Percentiles rank a stretch among this genome's conserved stretches.
Evolutionary conservation across 2,888 invertebrate species (phyloP).

Genomic region (Xestoiulus laeticollis): DNA sequence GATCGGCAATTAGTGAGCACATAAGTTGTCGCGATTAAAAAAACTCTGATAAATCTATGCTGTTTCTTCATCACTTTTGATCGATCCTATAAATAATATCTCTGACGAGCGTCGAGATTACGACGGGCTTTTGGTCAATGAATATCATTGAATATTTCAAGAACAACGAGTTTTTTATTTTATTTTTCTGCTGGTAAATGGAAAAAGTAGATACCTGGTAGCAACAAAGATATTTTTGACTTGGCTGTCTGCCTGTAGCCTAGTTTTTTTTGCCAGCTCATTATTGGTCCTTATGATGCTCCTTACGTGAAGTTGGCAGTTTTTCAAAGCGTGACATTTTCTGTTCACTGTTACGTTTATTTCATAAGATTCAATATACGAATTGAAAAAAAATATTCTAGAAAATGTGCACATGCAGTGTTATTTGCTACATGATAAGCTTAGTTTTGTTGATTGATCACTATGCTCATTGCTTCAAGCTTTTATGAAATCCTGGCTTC

Average conservation of each 20-base stretch:
- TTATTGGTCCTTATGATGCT: neutral
- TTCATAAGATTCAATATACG: neutral
- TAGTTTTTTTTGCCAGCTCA: neutral
- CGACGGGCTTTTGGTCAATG: neutral
- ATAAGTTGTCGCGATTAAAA: too few species aligned
- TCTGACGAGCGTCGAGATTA: neutral
- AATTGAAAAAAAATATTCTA: neutral
- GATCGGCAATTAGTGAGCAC: too few species aligned
- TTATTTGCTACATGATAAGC: too few species aligned
- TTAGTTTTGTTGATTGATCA: too few species aligned
- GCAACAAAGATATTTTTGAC: constrained; percentile 35
- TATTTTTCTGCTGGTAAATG: neutral
- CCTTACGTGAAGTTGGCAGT: neutral
- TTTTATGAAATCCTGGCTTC: too few species aligned
- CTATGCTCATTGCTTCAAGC: too few species aligned
- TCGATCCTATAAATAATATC: neutral
- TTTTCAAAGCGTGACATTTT: neutral
- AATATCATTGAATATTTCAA: neutral
- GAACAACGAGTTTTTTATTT: neutral
- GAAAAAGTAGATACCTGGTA: neutral
- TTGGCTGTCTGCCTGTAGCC: constrained; percentile 36
- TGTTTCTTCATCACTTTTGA: too few species aligned
- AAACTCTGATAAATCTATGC: too few species aligned
- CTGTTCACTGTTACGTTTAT: neutral
- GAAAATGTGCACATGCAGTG: too few species aligned